These are phyloP conservation scores for Cyclura pinguis DNA, from an alignment of 2,797 vertebrate genomes.

Conservation along the genomic window DNA sequence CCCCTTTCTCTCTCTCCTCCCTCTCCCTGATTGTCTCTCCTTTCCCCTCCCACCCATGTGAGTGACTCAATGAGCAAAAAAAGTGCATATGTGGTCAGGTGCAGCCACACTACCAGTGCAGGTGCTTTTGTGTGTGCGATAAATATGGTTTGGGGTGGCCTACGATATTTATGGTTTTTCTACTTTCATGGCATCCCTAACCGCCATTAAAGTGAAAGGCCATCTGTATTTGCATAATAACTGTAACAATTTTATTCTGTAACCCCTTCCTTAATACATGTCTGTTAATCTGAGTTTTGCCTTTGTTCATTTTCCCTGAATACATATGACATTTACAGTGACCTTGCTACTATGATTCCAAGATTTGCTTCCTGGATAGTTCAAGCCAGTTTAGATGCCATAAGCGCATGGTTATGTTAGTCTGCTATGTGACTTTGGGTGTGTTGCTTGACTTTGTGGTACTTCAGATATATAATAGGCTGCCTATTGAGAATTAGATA, in stretches of 20 bases:
- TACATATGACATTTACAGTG: background rate
- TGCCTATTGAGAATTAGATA: constrained; percentile 30
- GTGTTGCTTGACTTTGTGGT: background rate
- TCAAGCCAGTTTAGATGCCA: background rate
- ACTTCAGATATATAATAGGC: background rate
- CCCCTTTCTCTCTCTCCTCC: too few species aligned
- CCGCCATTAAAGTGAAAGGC: too few species aligned
- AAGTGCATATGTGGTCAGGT: too few species aligned
- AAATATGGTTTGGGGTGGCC: too few species aligned
- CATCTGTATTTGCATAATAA: background rate
- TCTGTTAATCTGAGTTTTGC: background rate
- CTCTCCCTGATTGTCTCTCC: too few species aligned
- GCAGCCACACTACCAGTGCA: too few species aligned
- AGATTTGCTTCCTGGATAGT: background rate
- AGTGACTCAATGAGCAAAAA: too few species aligned
- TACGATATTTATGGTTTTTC: too few species aligned
- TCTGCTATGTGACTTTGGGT: background rate
- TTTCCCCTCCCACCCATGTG: too few species aligned
- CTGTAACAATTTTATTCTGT: background rate
- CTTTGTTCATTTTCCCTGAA: background rate
- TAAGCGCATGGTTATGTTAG: background rate
- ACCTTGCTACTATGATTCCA: background rate
- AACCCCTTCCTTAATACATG: background rate
- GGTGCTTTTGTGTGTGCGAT: too few species aligned
- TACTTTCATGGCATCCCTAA: too few species aligned